phyloP scores from a whole-genome alignment of 2,797 vertebrate genomes.

The Scleropages formosus region DNA sequence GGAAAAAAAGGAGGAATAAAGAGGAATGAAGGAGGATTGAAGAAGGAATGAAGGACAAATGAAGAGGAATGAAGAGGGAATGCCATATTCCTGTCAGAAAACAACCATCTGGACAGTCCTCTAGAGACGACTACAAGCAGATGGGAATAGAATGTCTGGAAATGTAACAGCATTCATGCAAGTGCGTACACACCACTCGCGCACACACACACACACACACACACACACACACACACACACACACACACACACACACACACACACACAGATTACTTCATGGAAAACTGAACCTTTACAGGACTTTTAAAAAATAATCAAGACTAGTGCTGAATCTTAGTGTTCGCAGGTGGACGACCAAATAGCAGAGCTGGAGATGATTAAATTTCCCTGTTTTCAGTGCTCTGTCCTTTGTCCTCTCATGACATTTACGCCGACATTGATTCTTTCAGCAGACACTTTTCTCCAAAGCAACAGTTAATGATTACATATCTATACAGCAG shows the following conservation, averaged over 20 bases:
- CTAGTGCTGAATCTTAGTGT: no score
- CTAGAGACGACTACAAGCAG: slow-evolving; percentile 44
- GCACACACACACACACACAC: background rate
- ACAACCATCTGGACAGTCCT: slow-evolving; percentile 40
- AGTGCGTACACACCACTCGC: slow-evolving; percentile 9
- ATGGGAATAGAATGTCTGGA: slow-evolving; percentile 51
- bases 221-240: background rate
- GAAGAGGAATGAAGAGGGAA: slow-evolving; percentile 43
- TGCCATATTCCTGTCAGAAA: slow-evolving; percentile 48
- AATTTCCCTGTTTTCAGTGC: slow-evolving; percentile 3
- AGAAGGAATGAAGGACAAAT: slow-evolving; percentile 65
- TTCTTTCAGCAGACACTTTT: background rate
- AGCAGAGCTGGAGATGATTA: slow-evolving; percentile 11
- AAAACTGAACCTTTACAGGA: background rate
- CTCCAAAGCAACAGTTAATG: background rate
- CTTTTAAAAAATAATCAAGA: no score
- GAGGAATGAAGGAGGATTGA: slow-evolving; percentile 46
- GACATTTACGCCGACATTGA: background rate
- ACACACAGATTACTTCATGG: slow-evolving; percentile 7
- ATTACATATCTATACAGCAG: no score
- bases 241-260: slow-evolving; percentile 1
- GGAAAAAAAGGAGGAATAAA: slow-evolving; percentile 58
- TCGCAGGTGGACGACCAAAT: no score
- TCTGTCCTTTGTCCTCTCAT: background rate
- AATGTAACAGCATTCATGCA: slow-evolving; percentile 40